Conservation (phyloP, 2,888 invertebrate genomes). For the Endotricha flammealis region DNA sequence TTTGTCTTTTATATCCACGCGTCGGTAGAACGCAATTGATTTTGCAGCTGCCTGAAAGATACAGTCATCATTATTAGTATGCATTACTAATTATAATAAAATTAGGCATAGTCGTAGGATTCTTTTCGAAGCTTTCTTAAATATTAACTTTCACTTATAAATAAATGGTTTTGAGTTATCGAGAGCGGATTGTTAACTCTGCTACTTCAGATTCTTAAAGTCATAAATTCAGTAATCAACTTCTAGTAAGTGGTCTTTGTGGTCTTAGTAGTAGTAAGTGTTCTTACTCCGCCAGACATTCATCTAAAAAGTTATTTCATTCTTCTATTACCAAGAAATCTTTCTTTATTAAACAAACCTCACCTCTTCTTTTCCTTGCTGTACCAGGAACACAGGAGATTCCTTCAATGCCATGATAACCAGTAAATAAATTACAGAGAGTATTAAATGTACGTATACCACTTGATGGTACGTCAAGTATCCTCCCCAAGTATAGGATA, state of each 20-base stretch:
- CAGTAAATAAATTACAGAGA: constrained; percentile 34
- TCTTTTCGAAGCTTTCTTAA: too few species aligned
- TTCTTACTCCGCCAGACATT: too few species aligned
- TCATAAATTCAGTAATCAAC: too few species aligned
- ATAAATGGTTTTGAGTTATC: too few species aligned
- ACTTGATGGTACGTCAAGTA: constrained; percentile 45
- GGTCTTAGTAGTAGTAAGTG: too few species aligned
- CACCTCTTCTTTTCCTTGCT: constrained; percentile 43
- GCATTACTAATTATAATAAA: background rate
- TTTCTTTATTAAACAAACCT: constrained; percentile 6
- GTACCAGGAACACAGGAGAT: constrained; percentile 46
- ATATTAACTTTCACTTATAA: too few species aligned
- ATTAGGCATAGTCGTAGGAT: too few species aligned
- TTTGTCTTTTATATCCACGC: constrained; percentile 33
- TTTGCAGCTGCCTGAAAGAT: constrained; percentile 41
- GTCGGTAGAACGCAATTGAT: constrained; percentile 45
- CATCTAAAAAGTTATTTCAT: too few species aligned
- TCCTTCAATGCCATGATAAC: constrained; percentile 38
- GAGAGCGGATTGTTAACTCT: too few species aligned
- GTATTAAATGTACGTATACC: constrained; percentile 33
- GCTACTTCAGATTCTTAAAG: too few species aligned
- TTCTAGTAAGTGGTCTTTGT: too few species aligned
- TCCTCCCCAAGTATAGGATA: constrained; percentile 53
- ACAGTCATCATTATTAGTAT: background rate
- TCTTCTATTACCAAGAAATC: too few species aligned